Percentiles rank a stretch among this genome's conserved stretches.
Evolutionary conservation across 2,113 vertebrate species (phyloP).

Genomic region (Carettochelys insculpta): DNA sequence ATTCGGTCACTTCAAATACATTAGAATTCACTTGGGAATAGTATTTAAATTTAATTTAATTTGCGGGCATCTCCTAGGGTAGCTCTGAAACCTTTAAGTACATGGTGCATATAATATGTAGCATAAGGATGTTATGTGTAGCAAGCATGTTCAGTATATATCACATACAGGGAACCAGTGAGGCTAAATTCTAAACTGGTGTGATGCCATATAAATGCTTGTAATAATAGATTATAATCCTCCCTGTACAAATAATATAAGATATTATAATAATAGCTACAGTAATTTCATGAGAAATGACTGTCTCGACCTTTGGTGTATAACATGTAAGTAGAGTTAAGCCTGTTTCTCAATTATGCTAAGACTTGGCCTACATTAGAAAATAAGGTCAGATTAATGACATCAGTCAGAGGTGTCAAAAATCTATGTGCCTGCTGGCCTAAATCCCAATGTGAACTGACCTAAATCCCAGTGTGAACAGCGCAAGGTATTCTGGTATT

Average conservation of each 20-base stretch:
- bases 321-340: background rate
- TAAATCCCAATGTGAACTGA: no score
- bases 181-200: background rate
- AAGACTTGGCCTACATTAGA: no score
- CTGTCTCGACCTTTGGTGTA: background rate
- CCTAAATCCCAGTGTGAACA: no score
- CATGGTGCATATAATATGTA: background rate
- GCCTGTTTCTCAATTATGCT: background rate
- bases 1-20: conserved; percentile 1
- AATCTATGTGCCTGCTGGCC: no score
- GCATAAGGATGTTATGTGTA: background rate
- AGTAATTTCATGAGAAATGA: background rate
- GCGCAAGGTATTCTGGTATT: no score
- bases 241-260: no score
- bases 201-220: no score
- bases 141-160: background rate
- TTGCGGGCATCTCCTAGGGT: no score
- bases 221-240: no score
- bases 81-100: background rate
- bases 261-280: background rate
- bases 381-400: no score
- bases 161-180: background rate
- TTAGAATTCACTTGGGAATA: background rate
- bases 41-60: background rate
- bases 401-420: no score